These are phyloP conservation scores for Melipona bicolor DNA, from an alignment of 2,888 invertebrate species.

Conservation along the genomic window DNA sequence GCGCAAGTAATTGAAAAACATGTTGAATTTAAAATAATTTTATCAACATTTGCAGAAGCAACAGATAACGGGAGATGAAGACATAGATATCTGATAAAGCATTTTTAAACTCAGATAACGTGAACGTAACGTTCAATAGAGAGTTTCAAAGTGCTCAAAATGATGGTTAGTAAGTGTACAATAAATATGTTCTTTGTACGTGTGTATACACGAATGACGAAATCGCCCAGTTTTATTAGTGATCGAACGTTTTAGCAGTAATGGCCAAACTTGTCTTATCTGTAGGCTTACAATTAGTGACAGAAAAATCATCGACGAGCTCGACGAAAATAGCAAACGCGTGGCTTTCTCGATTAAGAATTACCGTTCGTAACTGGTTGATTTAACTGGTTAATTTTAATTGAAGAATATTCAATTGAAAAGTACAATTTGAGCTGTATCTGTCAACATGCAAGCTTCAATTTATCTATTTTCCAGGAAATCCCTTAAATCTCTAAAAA, in stretches of 20 bases:
- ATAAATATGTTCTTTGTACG: background rate
- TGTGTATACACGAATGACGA: slow-evolving; percentile 22
- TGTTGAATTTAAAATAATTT: background rate
- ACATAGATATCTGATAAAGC: background rate
- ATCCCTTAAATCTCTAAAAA: too few species aligned
- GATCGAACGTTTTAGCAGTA: slow-evolving; percentile 4
- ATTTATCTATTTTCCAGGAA: too few species aligned
- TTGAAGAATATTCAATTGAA: background rate
- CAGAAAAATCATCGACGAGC: slow-evolving; percentile 17
- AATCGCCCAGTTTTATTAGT: slow-evolving; percentile 16
- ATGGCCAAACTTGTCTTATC: slow-evolving; percentile 33
- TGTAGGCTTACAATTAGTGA: slow-evolving; percentile 14
- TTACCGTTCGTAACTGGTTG: background rate
- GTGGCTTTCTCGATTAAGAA: background rate
- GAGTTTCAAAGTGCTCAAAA: background rate
- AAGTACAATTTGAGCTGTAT: background rate
- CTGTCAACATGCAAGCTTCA: background rate
- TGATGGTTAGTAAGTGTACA: slow-evolving; percentile 3
- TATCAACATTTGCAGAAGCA: background rate
- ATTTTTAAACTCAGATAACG: background rate
- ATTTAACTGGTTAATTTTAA: background rate
- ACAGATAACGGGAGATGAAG: background rate
- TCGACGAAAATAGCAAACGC: background rate
- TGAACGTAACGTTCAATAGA: background rate
- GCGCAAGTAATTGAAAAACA: background rate